Evolutionary conservation across 2,113 vertebrate genomes (phyloP).

Genomic region (Callithrix jacchus): DNA sequence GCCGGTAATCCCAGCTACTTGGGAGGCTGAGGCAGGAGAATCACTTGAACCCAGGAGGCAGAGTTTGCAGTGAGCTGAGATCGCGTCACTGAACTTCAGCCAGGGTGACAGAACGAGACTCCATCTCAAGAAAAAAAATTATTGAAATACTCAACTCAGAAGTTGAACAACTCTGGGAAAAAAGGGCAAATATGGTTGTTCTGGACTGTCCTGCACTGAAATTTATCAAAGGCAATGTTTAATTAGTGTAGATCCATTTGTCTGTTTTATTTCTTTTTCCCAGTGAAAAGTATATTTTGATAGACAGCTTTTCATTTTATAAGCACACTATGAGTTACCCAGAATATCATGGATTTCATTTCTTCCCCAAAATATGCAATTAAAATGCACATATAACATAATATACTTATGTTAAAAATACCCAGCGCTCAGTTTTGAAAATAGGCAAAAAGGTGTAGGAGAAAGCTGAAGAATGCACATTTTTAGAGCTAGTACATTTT

Average conservation of each 20-base stretch:
- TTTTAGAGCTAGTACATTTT: constrained; percentile 1
- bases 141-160: constrained; percentile 75
- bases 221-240: constrained; percentile 82
- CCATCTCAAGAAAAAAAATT: no score
- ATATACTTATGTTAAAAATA: constrained; percentile 70
- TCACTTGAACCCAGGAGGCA: no score
- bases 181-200: constrained; percentile 78
- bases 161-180: constrained; percentile 79
- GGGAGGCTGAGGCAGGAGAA: no score
- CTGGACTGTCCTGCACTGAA: constrained; percentile 79
- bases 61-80: no score
- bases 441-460: constrained; percentile 71
- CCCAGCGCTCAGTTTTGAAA: constrained; percentile 82
- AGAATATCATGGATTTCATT: constrained; percentile 80
- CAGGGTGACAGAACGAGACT: no score
- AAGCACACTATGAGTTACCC: constrained; percentile 83
- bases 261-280: constrained; percentile 85
- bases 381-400: constrained; percentile 80
- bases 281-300: constrained; percentile 85
- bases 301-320: constrained; percentile 83
- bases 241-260: constrained; percentile 82
- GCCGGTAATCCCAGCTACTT: no score
- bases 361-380: constrained; percentile 74
- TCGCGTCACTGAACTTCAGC: no score
- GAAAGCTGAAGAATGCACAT: neutral